Evolutionary conservation across 1,140 invertebrate genomes (phyloP).

Genomic region (Cheumatopsyche charites): DNA sequence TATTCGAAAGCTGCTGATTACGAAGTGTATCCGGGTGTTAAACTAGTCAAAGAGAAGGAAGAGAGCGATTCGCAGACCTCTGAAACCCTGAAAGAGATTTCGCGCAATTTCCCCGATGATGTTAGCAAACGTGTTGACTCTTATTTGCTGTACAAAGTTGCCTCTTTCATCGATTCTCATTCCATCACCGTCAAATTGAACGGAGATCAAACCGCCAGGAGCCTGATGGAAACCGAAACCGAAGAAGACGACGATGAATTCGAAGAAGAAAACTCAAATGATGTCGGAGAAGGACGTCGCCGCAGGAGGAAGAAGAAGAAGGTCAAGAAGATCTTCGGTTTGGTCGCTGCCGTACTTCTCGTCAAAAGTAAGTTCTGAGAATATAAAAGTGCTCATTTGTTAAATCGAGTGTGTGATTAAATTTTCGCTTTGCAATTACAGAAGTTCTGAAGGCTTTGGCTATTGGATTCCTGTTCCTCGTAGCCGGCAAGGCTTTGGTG

Average conservation of each 20-base stretch:
- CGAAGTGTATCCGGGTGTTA: conserved; percentile 70
- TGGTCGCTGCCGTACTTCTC: not conserved
- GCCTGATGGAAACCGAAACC: conserved; percentile 54
- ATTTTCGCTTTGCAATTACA: conserved; percentile 51
- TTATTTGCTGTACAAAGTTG: conserved; percentile 56
- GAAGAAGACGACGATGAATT: conserved; percentile 50
- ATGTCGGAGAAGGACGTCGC: conserved; percentile 4
- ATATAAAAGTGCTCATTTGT: not conserved
- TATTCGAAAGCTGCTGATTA: conserved; percentile 58
- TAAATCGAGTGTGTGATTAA: not conserved
- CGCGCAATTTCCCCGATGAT: conserved; percentile 76
- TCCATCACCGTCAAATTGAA: conserved; percentile 74
- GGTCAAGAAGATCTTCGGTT: conserved; percentile 18
- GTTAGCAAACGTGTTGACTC: conserved; percentile 77
- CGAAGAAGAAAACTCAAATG: conserved; percentile 48
- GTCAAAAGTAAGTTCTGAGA: conserved; percentile 29
- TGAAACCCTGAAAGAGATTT: conserved; percentile 73
- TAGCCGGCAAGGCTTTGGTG: conserved; percentile 83
- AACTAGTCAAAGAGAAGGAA: conserved; percentile 71
- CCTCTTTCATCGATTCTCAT: conserved; percentile 66
- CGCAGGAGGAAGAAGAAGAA: conserved; percentile 33
- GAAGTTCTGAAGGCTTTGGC: conserved; percentile 74
- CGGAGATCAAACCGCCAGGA: conserved; percentile 64
- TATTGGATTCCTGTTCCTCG: conserved; percentile 73
- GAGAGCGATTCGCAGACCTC: conserved; percentile 63